These are phyloP conservation scores for Bombycilla garrulus DNA, from an alignment of 2,113 vertebrate species.

Conservation along the genomic window DNA sequence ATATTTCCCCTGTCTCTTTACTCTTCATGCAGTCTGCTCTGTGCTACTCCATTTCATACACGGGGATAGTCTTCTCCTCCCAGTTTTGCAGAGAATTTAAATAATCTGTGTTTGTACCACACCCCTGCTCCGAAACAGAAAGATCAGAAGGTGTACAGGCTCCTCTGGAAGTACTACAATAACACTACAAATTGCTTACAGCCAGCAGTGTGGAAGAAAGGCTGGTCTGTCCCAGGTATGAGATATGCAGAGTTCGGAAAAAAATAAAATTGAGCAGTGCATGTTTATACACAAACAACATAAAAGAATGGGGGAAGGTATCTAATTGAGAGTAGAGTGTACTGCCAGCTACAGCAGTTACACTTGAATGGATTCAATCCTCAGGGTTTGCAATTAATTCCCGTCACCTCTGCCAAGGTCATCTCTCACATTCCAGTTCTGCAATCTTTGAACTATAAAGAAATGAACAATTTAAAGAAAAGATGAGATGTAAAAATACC, in stretches of 20 bases:
- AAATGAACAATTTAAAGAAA: not conserved
- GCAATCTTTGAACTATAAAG: not conserved
- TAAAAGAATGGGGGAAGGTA: not conserved
- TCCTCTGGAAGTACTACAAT: not conserved
- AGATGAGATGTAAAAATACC: not conserved
- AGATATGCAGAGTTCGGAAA: not conserved
- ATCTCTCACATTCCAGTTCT: not conserved
- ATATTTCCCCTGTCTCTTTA: not conserved
- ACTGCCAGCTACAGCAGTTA: not conserved
- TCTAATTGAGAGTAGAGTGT: not conserved
- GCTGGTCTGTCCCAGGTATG: constrained; percentile 1
- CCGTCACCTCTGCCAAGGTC: not conserved
- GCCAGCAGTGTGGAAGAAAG: not conserved
- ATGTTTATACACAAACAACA: constrained; percentile 38
- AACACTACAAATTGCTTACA: constrained; percentile 29
- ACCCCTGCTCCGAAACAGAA: not conserved
- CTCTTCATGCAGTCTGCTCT: not conserved
- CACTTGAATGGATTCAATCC: not conserved
- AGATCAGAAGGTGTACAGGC: not conserved
- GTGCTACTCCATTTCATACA: not conserved
- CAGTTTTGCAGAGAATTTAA: not conserved
- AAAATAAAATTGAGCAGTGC: not conserved
- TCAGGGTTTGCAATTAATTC: not conserved
- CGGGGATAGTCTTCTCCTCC: not conserved
- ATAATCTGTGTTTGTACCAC: not conserved